Conservation (phyloP, 2,113 vertebrate genomes). For the Corythoichthys haematopterus region DNA sequence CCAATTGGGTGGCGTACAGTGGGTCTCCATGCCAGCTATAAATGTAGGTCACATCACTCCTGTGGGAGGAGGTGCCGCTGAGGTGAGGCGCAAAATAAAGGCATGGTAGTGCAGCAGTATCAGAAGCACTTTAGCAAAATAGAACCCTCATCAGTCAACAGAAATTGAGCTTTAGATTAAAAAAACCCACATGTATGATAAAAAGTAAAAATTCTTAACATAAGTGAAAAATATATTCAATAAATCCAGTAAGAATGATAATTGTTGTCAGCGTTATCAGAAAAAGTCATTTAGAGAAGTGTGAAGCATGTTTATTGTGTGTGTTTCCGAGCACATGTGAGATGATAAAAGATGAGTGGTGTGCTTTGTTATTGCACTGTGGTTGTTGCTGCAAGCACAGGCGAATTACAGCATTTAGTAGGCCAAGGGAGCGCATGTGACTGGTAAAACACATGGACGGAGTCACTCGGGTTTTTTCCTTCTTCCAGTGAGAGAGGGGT, state of each 20-base stretch:
- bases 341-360: constrained; percentile 45
- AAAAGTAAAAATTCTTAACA: background rate
- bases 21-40: constrained; percentile 53
- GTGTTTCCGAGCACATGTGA: constrained; percentile 40
- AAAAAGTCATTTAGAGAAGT: background rate
- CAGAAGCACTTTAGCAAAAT: constrained; percentile 43
- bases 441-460: constrained; percentile 66
- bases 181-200: background rate
- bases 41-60: constrained; percentile 74
- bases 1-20: constrained; percentile 50
- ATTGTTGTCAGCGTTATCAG: background rate
- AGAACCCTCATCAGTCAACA: constrained; percentile 40
- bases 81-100: constrained; percentile 20
- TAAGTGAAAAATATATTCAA: background rate
- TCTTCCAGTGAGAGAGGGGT: constrained; percentile 22
- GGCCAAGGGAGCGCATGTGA: constrained; percentile 69
- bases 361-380: constrained; percentile 50
- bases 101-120: constrained; percentile 37
- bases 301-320: background rate
- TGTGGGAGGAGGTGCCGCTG: constrained; percentile 24
- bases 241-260: background rate
- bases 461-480: constrained; percentile 35
- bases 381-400: constrained; percentile 52
- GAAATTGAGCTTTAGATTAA: background rate
- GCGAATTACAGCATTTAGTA: constrained; percentile 60